These are phyloP conservation scores for Caiman crocodilus DNA, from an alignment of 2,797 vertebrate species.

Conservation along the genomic window DNA sequence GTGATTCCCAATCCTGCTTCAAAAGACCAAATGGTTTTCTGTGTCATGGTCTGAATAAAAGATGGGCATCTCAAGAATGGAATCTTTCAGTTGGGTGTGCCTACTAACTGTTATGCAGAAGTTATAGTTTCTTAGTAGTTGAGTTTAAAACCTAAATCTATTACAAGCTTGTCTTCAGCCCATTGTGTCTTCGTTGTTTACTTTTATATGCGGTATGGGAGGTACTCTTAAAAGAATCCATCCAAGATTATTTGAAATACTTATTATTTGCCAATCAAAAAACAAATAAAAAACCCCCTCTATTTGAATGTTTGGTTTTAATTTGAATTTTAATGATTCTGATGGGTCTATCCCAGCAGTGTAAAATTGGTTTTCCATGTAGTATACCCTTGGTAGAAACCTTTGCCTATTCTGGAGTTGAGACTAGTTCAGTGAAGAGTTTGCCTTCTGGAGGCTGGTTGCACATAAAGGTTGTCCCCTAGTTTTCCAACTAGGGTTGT, in stretches of 20 bases:
- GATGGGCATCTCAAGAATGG: neutral
- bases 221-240: neutral
- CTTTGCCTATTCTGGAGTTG: neutral
- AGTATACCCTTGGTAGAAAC: neutral
- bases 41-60: neutral
- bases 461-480: neutral
- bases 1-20: neutral
- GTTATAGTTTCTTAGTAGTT: neutral
- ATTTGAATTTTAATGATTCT: neutral
- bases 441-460: neutral
- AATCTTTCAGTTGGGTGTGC: neutral
- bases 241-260: neutral
- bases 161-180: neutral
- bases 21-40: neutral
- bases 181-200: neutral
- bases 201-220: no score
- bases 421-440: neutral
- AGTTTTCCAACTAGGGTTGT: neutral
- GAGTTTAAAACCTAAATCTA: neutral
- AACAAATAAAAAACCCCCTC: no score
- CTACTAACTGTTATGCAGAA: neutral
- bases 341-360: neutral
- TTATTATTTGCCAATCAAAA: no score
- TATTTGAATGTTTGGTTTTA: neutral
- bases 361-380: neutral